phyloP scores from a whole-genome alignment of 1,140 invertebrate genomes.

The Bradysia coprophila region DNA sequence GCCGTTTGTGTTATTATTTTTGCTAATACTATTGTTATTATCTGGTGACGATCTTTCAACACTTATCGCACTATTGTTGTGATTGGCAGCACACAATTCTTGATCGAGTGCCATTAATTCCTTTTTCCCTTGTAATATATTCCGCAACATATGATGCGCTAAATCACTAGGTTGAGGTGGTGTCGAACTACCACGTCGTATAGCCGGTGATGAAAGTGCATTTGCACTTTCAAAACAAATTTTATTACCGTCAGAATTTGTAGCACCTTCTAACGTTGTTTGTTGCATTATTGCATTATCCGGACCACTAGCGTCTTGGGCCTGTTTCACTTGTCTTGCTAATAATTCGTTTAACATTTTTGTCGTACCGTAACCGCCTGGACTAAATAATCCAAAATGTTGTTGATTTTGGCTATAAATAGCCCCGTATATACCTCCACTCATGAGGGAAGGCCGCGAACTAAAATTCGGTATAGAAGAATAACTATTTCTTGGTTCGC shows the following conservation, averaged over 20 bases:
- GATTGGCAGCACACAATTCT: slow-evolving; percentile 27
- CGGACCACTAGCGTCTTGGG: slow-evolving; percentile 37
- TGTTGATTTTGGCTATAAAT: slow-evolving; percentile 52
- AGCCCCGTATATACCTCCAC: slow-evolving; percentile 62
- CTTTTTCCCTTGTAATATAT: slow-evolving; percentile 68
- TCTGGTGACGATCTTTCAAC: slow-evolving; percentile 22
- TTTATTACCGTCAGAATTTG: slow-evolving; percentile 16
- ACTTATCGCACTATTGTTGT: slow-evolving; percentile 4
- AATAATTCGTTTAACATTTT: slow-evolving; percentile 71
- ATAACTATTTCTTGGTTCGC: slow-evolving; percentile 82
- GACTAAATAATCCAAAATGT: slow-evolving; percentile 53
- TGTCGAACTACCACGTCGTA: slow-evolving; percentile 10
- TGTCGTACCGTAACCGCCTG: slow-evolving; percentile 51
- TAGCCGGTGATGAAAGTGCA: slow-evolving; percentile 7
- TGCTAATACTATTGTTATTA: slow-evolving; percentile 33
- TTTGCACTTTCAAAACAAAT: slow-evolving; percentile 11
- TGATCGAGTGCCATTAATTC: slow-evolving; percentile 44
- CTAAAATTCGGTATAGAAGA: slow-evolving; percentile 72
- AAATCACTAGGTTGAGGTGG: slow-evolving; percentile 39
- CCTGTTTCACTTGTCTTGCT: slow-evolving; percentile 54
- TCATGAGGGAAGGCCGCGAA: slow-evolving; percentile 65
- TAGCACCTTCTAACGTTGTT: slow-evolving; percentile 23
- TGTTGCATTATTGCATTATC: slow-evolving; percentile 21
- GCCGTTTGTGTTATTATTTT: slow-evolving; percentile 29
- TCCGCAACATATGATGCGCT: slow-evolving; percentile 62